These are phyloP conservation scores for Troides aeacus DNA, from an alignment of 2,888 invertebrate species.

Conservation along the genomic window DNA sequence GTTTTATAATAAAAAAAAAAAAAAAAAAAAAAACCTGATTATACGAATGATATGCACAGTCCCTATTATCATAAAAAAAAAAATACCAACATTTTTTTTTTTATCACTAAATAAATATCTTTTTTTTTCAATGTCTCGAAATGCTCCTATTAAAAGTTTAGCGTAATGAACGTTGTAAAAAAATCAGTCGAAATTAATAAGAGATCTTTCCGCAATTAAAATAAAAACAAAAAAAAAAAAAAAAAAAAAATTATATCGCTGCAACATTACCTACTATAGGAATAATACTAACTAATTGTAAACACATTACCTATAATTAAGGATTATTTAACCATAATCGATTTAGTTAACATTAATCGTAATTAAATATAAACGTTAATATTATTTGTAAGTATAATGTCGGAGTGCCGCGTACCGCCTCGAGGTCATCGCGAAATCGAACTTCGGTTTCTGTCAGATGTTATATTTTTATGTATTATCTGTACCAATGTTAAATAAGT, in stretches of 20 bases:
- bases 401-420: background rate
- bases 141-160: conserved; percentile 33
- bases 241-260: conserved; percentile 41
- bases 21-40: no score
- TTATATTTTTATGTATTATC: no score
- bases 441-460: no score
- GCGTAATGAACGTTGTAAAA: conserved; percentile 30
- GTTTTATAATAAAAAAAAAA: no score
- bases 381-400: background rate
- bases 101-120: background rate
- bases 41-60: background rate
- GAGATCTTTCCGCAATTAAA: conserved; percentile 54
- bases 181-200: conserved; percentile 64
- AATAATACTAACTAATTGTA: conserved; percentile 38
- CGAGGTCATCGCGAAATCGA: background rate
- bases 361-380: conserved; percentile 3
- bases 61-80: conserved; percentile 11
- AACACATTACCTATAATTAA: conserved; percentile 3
- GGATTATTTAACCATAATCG: background rate
- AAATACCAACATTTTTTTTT: conserved; percentile 23
- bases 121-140: conserved; percentile 1
- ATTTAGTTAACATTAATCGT: background rate
- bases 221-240: conserved; percentile 38
- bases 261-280: conserved; percentile 51
- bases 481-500: no score